A percentile compares a stretch with the other conserved stretches of the same genome.
Evolutionary conservation across 2,888 invertebrate genomes (phyloP).

Genomic region (Cybosia mesomella): DNA sequence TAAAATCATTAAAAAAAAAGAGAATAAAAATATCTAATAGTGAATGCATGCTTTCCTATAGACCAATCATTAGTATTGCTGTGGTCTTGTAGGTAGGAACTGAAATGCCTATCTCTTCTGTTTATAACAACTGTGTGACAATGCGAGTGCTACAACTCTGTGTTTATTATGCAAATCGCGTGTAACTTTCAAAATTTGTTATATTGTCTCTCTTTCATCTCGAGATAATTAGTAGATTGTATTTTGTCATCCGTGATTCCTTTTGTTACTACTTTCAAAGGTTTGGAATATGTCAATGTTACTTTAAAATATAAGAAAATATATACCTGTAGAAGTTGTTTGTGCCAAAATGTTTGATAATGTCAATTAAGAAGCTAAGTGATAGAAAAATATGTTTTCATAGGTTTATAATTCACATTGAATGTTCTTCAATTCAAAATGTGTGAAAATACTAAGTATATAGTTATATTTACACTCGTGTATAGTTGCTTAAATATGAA

Average conservation of each 20-base stretch:
- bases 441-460: neutral
- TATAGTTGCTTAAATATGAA: neutral
- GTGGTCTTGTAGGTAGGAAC: neutral
- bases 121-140: neutral
- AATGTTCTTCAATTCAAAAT: neutral
- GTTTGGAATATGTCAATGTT: neutral
- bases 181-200: constrained; percentile 12
- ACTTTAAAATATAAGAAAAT: constrained; percentile 10
- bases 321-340: neutral
- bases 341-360: constrained; percentile 31
- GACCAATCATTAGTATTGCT: neutral
- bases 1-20: no score
- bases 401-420: neutral
- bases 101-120: neutral
- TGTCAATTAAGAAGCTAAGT: constrained; percentile 46
- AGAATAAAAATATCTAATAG: no score
- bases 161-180: constrained; percentile 5
- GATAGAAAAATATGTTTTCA: neutral
- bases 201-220: constrained; percentile 12
- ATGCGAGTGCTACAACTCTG: neutral
- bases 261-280: neutral
- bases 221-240: neutral
- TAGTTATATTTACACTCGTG: neutral
- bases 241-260: neutral
- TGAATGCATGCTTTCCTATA: neutral